phyloP scores from a whole-genome alignment of 1,140 invertebrate genomes.

The Epicauta chinensis region DNA sequence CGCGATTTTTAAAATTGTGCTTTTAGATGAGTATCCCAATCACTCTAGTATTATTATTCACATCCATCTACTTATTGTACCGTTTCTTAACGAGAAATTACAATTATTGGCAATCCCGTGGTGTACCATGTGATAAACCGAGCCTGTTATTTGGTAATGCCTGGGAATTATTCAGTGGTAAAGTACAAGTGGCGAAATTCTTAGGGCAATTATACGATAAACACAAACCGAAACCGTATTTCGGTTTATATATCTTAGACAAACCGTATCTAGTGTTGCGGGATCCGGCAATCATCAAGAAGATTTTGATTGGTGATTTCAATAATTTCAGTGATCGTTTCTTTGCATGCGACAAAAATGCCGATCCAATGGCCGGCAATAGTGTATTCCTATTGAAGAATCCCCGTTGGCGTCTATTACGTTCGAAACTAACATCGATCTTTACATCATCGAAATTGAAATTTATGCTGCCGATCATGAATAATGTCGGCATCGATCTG shows the following conservation, averaged over 20 bases:
- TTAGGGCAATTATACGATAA: too few species aligned
- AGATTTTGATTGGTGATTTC: slow-evolving; percentile 51
- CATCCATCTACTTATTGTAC: too few species aligned
- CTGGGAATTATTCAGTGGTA: too few species aligned
- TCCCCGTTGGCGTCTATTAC: slow-evolving; percentile 45
- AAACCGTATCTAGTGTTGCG: slow-evolving; percentile 37
- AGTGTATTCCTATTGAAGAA: slow-evolving; percentile 37
- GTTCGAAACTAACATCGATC: slow-evolving; percentile 47
- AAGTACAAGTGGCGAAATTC: too few species aligned
- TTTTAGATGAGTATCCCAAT: too few species aligned
- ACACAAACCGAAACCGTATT: slow-evolving; percentile 20
- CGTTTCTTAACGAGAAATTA: too few species aligned
- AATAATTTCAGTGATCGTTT: slow-evolving; percentile 49
- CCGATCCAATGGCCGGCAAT: slow-evolving; percentile 12
- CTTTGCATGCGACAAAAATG: slow-evolving; percentile 4
- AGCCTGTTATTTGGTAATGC: too few species aligned
- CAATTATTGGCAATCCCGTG: too few species aligned
- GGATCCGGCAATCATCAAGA: slow-evolving; percentile 51
- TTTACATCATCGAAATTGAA: slow-evolving; percentile 51
- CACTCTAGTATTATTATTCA: too few species aligned
- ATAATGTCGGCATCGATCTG: slow-evolving; percentile 22
- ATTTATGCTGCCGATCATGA: slow-evolving; percentile 37
- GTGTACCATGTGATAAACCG: too few species aligned
- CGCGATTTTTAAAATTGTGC: too few species aligned
- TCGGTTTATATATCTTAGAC: slow-evolving; percentile 39